Base-by-base conservation (phyloP, 2,113 vertebrate species). In the Eudorcas thomsonii region DNA sequence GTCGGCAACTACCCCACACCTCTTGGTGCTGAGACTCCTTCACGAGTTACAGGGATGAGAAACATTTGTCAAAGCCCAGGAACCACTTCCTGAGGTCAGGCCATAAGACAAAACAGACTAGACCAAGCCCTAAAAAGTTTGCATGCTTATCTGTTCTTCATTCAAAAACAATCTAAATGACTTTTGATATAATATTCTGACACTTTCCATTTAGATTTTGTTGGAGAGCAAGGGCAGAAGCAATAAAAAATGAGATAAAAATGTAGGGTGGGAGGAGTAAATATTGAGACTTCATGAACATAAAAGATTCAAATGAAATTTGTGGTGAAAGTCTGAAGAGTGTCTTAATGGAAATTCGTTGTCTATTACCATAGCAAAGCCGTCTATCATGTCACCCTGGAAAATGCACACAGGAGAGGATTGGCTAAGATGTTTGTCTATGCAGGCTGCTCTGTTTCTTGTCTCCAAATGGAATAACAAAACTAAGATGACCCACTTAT, bases 251-350 rank as follows among this genome's bases (percentile, higher is more conserved):
- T 64, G 91, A 86, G 94, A 95, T 87, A 78, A 45, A 45, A 45
- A 45, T 45, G 8, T 45, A 8, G 45, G 8, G 7, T 94, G 6
- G 26, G 7, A 97, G 96, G 52, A 82, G 6, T 62, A 94, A 57
- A 90, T 82, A 90, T 2, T 71, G 60, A 77, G 60, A 8, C 5
- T 88, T 91, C 60, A 87, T 82, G 80, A 81, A 4, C 64, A 78
- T 88, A 48, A 96, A 85, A 21, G 2, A 77, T 85, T 90, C 17
- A 88, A 96, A 96, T 96, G 82, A 94, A 96, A 84, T 95, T 88
- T 67, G 16, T 59, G 4, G 1, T n/a, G 28, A 83, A 84, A 17
- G 3, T 87, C 62, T 84, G 13, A 43, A 83, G 13, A 39, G 16
- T 45, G 9, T 52, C 17, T 92, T 60, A 48, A 85, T 87, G 39